Percentiles rank a stretch among this genome's conserved stretches.
phyloP scores from a whole-genome alignment of 2,888 invertebrate species.

The Fragum whitleyi region DNA sequence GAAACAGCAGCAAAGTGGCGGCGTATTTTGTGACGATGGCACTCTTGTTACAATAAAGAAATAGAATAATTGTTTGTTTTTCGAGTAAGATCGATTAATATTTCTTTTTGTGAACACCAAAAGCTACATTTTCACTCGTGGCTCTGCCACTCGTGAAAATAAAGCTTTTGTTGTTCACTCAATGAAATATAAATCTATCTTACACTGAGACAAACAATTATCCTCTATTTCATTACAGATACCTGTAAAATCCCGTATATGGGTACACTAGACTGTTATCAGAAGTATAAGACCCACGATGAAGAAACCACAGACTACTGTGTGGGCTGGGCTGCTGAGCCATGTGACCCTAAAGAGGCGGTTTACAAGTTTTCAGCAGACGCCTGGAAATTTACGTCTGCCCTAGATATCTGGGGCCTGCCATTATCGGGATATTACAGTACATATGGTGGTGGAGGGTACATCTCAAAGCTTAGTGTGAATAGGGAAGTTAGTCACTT shows the following conservation, averaged over 20 bases:
- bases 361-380: conserved; percentile 62
- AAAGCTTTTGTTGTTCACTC: no score
- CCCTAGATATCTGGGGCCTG: conserved; percentile 71
- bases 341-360: conserved; percentile 59
- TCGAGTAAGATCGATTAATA: no score
- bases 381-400: conserved; percentile 73
- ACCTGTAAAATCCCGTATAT: conserved; percentile 57
- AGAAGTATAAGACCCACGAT: conserved; percentile 49
- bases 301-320: conserved; percentile 69
- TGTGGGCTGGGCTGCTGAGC: conserved; percentile 59
- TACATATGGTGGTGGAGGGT: conserved; percentile 77
- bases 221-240: conserved; percentile 36
- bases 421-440: conserved; percentile 68
- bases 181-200: no score
- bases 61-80: no score
- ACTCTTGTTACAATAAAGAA: no score
- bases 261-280: conserved; percentile 50
- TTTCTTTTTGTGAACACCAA: no score
- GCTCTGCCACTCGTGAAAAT: no score
- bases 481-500: conserved; percentile 67
- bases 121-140: no score
- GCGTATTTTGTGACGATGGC: no score
- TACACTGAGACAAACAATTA: no score
- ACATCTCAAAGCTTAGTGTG: conserved; percentile 74
- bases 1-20: no score